Base-by-base conservation (phyloP, 2,113 vertebrate genomes). In the Chitala chitala region DNA sequence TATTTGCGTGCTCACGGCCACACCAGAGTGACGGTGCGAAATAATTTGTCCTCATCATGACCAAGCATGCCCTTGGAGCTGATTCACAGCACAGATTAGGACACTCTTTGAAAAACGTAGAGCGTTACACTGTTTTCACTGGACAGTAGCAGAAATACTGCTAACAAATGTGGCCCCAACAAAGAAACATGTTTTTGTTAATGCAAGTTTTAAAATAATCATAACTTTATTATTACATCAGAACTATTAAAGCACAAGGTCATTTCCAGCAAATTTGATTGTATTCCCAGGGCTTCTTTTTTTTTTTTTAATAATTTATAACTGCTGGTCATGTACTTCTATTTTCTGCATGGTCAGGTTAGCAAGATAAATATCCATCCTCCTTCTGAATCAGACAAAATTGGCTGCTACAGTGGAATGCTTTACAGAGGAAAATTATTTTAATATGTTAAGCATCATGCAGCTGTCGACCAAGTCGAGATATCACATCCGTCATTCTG, bases 381-480 rank as follows among this genome's bases (percentile, higher is more conserved):
- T 40, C 24, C 24, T 26, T 22, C 24, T 42, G 15, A 72, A 42
- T 58, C 22, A 56, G 42, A n/a, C 36, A 33, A 26, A 70, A 51
- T 48, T 50, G 22, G 20, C 51, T 33, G 50, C 7, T 22, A 70
- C 40, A 61, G 55, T 42, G 10, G 13, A 20, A 72, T 10, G 26
- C 61, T 72, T 72, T 29, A 72, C 56, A 31, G 38, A 59, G 42
- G 42, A 61, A 46, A 70, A 59, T 46, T 6, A 26, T 59, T 48
- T 59, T 72, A 72, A 72, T 72, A 59, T 61, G 71, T 24, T 72
- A 72, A 72, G 31, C 51, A 46, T 72, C 54, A 72, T 55, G 53
- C 54, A 72, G 53, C 70, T 58, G 70, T 72, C 54, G 38, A 44
- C 24, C 46, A 38, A 72, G 51, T 58, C 70, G 46, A 59, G 31